Conservation (phyloP, 2,797 vertebrate genomes). For the Melanotaenia maccullochi region DNA sequence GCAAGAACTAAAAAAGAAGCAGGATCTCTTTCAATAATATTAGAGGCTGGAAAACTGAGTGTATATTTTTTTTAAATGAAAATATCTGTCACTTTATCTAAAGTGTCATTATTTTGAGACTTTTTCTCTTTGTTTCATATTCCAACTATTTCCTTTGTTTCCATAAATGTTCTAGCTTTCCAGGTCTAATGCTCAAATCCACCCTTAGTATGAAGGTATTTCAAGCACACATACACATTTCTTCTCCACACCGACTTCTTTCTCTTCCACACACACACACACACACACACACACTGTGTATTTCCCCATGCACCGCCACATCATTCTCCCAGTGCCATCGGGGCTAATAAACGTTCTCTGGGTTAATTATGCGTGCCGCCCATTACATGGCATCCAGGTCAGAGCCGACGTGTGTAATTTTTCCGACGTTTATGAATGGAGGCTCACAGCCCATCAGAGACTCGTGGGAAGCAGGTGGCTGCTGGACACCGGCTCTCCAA, state of each 20-base stretch:
- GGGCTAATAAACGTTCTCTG: conserved; percentile 60
- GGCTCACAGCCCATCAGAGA: conserved; percentile 61
- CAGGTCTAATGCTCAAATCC: background rate
- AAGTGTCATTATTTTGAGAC: no score
- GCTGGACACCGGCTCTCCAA: conserved; percentile 38
- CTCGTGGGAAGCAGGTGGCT: conserved; percentile 68
- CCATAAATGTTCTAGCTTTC: background rate
- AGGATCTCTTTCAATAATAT: no score
- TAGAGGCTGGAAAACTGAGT: no score
- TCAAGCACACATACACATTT: background rate
- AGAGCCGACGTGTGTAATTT: conserved; percentile 68
- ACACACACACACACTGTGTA: background rate
- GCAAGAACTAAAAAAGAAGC: no score
- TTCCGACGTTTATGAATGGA: conserved; percentile 61
- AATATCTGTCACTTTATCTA: no score
- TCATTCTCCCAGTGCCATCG: conserved; percentile 21
- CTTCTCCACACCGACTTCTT: background rate
- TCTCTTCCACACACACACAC: background rate
- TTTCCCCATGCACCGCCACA: conserved; percentile 20
- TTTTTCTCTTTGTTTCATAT: no score
- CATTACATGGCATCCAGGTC: conserved; percentile 62
- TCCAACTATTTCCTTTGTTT: no score
- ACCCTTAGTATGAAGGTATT: background rate
- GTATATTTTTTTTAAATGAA: no score
- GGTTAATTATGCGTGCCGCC: conserved; percentile 70